These are phyloP conservation scores for Andrena bicolor DNA, from an alignment of 2,888 invertebrate species.

Conservation along the genomic window DNA sequence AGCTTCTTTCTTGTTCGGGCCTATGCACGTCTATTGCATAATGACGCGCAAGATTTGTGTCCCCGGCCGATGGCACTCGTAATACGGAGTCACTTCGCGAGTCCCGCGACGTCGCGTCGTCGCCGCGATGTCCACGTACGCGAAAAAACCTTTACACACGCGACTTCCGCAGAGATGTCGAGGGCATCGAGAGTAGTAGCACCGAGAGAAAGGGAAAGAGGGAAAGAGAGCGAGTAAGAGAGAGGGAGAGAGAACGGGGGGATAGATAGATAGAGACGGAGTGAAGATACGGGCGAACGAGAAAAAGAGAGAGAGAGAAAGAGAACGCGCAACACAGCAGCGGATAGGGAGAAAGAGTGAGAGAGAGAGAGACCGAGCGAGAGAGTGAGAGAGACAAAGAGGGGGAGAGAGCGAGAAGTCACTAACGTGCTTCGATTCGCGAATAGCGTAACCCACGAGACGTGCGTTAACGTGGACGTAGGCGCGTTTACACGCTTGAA, in stretches of 20 bases:
- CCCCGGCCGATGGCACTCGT: constrained; percentile 51
- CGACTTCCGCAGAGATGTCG: constrained; percentile 65
- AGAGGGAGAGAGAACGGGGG: constrained; percentile 23
- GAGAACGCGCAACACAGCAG: too few species aligned
- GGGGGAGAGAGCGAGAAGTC: constrained; percentile 39
- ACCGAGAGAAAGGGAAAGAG: constrained; percentile 47
- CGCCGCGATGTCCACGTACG: constrained; percentile 66
- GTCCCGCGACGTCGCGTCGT: constrained; percentile 19
- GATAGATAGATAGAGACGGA: constrained; percentile 13
- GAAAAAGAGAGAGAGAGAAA: background rate
- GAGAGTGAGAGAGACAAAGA: constrained; percentile 17
- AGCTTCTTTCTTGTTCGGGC: constrained; percentile 53
- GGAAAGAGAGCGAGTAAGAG: constrained; percentile 4
- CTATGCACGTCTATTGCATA: constrained; percentile 80
- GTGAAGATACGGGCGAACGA: constrained; percentile 14
- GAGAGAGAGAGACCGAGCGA: constrained; percentile 22
- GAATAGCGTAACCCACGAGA: constrained; percentile 62
- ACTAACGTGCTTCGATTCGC: constrained; percentile 60
- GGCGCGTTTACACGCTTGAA: constrained; percentile 56
- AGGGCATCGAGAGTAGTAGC: constrained; percentile 53
- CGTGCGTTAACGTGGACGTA: constrained; percentile 56
- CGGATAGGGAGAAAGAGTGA: constrained; percentile 21
- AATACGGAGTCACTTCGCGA: constrained; percentile 42
- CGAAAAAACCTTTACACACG: constrained; percentile 63
- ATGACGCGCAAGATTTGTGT: constrained; percentile 79